A percentile compares a stretch with the other conserved stretches of the same genome.
phyloP scores from a whole-genome alignment of 2,113 vertebrate species.

The Myiozetetes cayanensis region DNA sequence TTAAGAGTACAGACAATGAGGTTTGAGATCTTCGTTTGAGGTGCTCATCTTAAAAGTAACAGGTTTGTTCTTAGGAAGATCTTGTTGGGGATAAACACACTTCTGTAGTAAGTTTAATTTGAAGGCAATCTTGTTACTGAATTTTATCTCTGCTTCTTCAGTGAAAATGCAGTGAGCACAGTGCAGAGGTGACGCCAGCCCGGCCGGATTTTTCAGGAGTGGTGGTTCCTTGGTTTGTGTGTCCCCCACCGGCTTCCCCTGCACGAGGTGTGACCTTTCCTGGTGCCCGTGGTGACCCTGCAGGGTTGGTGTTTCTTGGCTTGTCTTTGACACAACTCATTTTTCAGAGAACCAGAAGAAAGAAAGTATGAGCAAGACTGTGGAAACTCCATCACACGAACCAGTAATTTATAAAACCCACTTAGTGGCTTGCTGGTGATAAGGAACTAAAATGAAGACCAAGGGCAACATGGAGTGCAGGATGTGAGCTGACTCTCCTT shows the following conservation, averaged over 20 bases:
- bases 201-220: neutral
- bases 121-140: neutral
- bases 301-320: neutral
- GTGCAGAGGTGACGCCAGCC: neutral
- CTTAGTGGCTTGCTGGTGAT: neutral
- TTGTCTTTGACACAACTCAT: neutral
- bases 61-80: neutral
- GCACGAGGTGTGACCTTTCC: neutral
- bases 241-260: neutral
- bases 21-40: neutral
- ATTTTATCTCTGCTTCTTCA: neutral
- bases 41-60: neutral
- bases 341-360: neutral
- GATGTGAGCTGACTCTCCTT: neutral
- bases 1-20: neutral
- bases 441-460: neutral
- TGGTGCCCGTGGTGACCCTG: neutral
- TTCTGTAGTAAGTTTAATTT: neutral
- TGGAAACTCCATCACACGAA: neutral
- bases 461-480: neutral
- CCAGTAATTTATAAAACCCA: neutral
- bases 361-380: neutral
- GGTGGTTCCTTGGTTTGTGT: neutral
- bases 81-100: neutral
- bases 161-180: neutral